A percentile compares a stretch with the other conserved stretches of the same genome.
These are phyloP conservation scores for Blastobasis lacticolella DNA, from an alignment of 2,888 invertebrate species.

Conservation along the genomic window DNA sequence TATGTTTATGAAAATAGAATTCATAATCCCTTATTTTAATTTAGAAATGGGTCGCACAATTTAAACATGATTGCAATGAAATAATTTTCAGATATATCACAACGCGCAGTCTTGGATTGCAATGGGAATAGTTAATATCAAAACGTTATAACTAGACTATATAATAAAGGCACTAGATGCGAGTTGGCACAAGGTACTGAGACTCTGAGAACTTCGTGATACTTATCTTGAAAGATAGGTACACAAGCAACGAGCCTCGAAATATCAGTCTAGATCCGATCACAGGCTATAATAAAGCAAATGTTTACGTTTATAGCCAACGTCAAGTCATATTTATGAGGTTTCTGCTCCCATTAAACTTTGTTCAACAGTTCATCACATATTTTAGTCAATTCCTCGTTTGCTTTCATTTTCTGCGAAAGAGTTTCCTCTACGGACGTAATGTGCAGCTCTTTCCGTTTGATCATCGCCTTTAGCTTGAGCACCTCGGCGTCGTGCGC, in stretches of 20 bases:
- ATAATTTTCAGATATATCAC: conserved; percentile 35
- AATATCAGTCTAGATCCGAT: conserved; percentile 35
- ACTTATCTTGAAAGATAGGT: conserved; percentile 49
- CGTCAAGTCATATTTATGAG: not conserved
- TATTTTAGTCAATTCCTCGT: conserved; percentile 89
- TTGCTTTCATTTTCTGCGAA: conserved; percentile 91
- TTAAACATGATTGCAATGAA: conserved; percentile 23
- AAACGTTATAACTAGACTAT: not conserved
- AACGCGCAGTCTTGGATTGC: conserved; percentile 51
- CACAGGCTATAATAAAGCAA: conserved; percentile 31
- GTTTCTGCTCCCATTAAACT: conserved; percentile 27
- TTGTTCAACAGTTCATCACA: conserved; percentile 92
- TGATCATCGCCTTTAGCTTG: conserved; percentile 88
- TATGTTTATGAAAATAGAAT: conserved; percentile 12
- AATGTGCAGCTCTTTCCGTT: conserved; percentile 89
- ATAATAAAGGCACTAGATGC: conserved; percentile 21
- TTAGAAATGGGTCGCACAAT: conserved; percentile 6
- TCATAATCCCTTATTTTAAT: conserved; percentile 14
- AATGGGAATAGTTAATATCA: conserved; percentile 28
- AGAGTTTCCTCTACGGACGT: conserved; percentile 87
- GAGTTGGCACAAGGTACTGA: conserved; percentile 49
- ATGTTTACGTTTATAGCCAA: conserved; percentile 23
- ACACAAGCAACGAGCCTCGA: conserved; percentile 39
- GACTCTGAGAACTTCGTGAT: conserved; percentile 42
- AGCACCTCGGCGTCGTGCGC: conserved; percentile 86